Evolutionary conservation across 2,888 invertebrate species (phyloP).

Genomic region (Crossocerus cetratus): DNA sequence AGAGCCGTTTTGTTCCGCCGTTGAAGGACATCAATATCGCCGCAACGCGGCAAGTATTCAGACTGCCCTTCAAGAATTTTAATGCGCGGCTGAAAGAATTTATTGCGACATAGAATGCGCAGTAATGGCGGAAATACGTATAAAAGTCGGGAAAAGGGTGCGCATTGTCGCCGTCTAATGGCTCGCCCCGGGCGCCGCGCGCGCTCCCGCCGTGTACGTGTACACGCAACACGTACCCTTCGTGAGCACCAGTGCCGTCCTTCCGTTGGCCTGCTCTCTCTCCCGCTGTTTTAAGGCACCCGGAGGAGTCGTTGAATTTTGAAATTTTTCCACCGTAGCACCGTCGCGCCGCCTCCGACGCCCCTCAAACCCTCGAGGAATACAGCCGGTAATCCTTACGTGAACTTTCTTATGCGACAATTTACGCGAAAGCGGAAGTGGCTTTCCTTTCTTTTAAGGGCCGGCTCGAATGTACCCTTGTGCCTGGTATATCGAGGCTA

Average conservation of each 20-base stretch:
- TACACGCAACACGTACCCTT: slow-evolving; percentile 52
- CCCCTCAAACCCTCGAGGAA: too few relatives aligned
- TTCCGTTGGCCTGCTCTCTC: slow-evolving; percentile 19
- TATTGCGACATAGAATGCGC: slow-evolving; percentile 73
- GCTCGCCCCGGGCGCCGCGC: slow-evolving; percentile 67
- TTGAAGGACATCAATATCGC: slow-evolving; percentile 64
- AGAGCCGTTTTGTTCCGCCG: slow-evolving; percentile 58
- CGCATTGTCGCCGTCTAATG: slow-evolving; percentile 73
- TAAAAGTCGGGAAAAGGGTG: slow-evolving; percentile 73
- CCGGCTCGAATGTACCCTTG: neutral
- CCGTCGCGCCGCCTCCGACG: neutral
- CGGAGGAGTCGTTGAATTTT: slow-evolving; percentile 20
- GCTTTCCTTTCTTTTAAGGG: neutral
- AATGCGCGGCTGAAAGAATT: slow-evolving; percentile 72
- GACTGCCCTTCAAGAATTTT: slow-evolving; percentile 72
- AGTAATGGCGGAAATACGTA: slow-evolving; percentile 73
- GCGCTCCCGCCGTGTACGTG: slow-evolving; percentile 53
- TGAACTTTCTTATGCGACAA: neutral
- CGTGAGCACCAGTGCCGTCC: slow-evolving; percentile 38
- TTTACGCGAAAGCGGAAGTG: neutral
- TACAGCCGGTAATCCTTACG: neutral
- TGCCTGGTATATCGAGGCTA: neutral
- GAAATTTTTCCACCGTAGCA: slow-evolving; percentile 17
- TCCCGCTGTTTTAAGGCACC: slow-evolving; percentile 13
- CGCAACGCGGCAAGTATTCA: slow-evolving; percentile 64